Evolutionary conservation across 2,113 vertebrate genomes (phyloP).

Genomic region (Corythornis cristatus): DNA sequence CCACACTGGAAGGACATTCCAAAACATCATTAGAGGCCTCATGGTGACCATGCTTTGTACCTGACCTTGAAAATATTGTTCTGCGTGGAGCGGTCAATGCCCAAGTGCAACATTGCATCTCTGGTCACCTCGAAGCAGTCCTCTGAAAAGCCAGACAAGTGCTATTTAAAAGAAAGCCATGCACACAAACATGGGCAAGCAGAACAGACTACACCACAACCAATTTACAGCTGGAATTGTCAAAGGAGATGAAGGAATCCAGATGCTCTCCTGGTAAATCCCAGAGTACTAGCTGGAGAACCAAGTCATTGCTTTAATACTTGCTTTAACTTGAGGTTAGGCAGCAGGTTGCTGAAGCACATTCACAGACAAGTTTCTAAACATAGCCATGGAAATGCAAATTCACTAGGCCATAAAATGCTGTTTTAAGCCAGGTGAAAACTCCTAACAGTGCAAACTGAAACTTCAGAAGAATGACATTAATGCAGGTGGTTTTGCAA

Average conservation of each 20-base stretch:
- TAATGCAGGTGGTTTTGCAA: background rate
- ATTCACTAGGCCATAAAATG: background rate
- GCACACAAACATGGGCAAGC: background rate
- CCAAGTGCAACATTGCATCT: slow-evolving; percentile 90
- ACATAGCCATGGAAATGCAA: background rate
- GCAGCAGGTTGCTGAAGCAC: background rate
- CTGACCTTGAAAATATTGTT: slow-evolving; percentile 91
- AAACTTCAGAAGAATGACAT: background rate
- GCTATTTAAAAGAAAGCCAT: background rate
- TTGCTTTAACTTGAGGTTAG: background rate
- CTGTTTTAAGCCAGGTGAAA: background rate
- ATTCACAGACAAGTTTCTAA: background rate
- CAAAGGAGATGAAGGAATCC: background rate
- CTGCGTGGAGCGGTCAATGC: slow-evolving; percentile 81
- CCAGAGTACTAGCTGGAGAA: background rate
- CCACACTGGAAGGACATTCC: background rate
- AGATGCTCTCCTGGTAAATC: background rate
- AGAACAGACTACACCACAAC: background rate
- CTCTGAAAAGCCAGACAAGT: slow-evolving; percentile 78
- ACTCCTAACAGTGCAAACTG: background rate
- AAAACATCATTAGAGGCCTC: background rate
- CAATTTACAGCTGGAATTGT: background rate
- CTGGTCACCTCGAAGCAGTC: slow-evolving; percentile 88
- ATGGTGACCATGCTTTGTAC: background rate
- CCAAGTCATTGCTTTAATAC: background rate